Conservation (phyloP, 2,797 vertebrate species). For the Phrynocephalus vlangalii region DNA sequence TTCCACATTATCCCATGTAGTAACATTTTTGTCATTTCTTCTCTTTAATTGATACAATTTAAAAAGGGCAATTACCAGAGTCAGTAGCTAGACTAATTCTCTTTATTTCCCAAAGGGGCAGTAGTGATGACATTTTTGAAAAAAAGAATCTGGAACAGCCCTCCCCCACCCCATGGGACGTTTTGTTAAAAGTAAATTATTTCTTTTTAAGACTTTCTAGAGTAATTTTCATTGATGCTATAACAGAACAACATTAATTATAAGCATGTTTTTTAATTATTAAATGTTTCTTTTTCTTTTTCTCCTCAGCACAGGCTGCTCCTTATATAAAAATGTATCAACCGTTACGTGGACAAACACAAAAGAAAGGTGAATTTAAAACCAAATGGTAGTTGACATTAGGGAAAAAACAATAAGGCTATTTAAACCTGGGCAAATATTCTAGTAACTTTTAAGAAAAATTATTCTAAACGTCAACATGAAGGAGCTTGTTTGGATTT, state of each 20-base stretch:
- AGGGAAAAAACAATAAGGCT: conserved; percentile 37
- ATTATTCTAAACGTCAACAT: neutral
- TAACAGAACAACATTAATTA: neutral
- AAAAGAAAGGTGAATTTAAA: neutral
- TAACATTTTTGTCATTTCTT: conserved; percentile 55
- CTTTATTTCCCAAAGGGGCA: conserved; percentile 45
- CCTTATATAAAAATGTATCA: neutral
- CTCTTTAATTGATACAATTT: conserved; percentile 56
- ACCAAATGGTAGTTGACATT: neutral
- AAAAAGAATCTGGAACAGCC: conserved; percentile 18
- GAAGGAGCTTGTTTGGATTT: conserved; percentile 8
- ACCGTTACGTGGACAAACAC: neutral
- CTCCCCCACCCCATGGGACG: conserved; percentile 18
- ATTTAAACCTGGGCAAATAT: conserved; percentile 30
- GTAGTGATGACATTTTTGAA: conserved; percentile 18
- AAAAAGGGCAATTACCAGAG: conserved; percentile 52
- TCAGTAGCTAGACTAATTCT: conserved; percentile 48
- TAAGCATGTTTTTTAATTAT: neutral
- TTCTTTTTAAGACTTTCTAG: neutral
- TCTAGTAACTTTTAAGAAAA: conserved; percentile 21
- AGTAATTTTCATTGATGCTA: neutral
- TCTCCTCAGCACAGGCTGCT: neutral
- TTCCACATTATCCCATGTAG: conserved; percentile 52
- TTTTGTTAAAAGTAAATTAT: neutral
- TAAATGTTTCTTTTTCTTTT: neutral